phyloP scores from a whole-genome alignment of 2,888 invertebrate genomes.

The Meta bourneti region DNA sequence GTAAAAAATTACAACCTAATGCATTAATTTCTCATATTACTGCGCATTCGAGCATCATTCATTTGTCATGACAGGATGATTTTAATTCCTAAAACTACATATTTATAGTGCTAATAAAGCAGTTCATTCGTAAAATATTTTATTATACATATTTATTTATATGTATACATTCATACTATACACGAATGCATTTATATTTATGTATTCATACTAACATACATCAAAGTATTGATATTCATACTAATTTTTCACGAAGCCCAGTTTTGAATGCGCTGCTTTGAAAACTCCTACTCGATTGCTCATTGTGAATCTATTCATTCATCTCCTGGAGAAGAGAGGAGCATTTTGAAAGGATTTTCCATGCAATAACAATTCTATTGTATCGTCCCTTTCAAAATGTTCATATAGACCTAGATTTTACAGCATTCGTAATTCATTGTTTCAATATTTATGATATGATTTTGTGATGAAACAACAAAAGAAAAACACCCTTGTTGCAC shows the following conservation, averaged over 20 bases:
- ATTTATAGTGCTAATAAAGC: too few relatives aligned
- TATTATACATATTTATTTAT: too few relatives aligned
- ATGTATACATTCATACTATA: too few relatives aligned
- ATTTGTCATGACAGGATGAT: too few relatives aligned
- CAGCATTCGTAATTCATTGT: background rate
- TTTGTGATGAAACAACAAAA: background rate
- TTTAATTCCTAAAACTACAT: too few relatives aligned
- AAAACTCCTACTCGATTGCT: background rate
- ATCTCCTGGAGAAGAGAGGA: background rate
- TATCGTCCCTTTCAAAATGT: background rate
- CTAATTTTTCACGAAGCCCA: background rate
- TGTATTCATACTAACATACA: too few relatives aligned
- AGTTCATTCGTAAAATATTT: too few relatives aligned
- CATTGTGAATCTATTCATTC: background rate
- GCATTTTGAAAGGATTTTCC: background rate
- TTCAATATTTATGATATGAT: background rate
- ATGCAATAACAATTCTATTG: background rate
- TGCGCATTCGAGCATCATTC: too few relatives aligned
- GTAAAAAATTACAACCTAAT: too few relatives aligned
- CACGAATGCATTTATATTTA: too few relatives aligned
- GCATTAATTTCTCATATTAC: too few relatives aligned
- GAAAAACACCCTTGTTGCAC: background rate
- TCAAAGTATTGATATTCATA: too few relatives aligned
- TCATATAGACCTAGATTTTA: background rate
- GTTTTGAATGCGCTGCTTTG: background rate